Conservation (phyloP, 2,113 vertebrate species). For the Sminthopsis crassicaudata region DNA sequence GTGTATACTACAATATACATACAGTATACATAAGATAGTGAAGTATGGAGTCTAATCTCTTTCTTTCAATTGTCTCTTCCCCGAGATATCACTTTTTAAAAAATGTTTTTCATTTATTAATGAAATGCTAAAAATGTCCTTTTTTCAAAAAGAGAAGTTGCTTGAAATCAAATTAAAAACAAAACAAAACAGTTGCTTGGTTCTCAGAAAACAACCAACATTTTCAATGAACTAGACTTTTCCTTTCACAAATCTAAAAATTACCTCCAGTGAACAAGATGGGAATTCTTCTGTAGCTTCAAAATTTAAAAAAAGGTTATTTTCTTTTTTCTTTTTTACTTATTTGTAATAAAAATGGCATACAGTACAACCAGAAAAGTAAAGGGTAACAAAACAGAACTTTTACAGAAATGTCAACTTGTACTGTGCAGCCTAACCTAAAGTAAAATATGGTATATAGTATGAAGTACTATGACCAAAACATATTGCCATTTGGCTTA, state of each 20-base stretch:
- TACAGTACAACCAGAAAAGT: background rate
- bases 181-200: background rate
- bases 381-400: background rate
- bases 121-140: background rate
- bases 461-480: background rate
- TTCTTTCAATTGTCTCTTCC: background rate
- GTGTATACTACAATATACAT: too few species aligned
- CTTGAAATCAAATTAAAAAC: background rate
- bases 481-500: background rate
- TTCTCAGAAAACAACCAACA: background rate
- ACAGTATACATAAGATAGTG: background rate
- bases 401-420: background rate
- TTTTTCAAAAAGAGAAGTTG: background rate
- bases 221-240: background rate
- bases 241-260: constrained; percentile 39
- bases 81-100: constrained; percentile 8
- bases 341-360: background rate
- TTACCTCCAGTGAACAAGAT: background rate
- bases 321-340: too few species aligned
- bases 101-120: background rate
- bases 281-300: background rate
- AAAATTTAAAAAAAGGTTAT: constrained; percentile 1
- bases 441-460: background rate
- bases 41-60: background rate
- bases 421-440: background rate